Evolutionary conservation across 2,113 vertebrate species (phyloP), one percentile per base, ranked within the genome.

Genomic region (Syrmaticus mikado): DNA sequence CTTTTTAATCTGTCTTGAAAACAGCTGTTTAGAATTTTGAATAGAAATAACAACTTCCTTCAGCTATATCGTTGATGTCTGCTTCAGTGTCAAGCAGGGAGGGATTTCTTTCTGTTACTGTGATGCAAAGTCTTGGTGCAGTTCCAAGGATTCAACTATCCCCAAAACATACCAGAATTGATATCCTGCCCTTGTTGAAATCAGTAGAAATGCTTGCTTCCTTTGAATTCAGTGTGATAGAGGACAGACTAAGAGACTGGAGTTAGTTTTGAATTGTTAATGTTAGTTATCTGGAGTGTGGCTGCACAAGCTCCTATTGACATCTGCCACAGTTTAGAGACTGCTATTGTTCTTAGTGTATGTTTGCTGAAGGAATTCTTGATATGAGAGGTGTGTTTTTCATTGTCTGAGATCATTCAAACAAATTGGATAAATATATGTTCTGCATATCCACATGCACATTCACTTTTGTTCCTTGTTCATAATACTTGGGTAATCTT

Each of bases 1-100:
- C 90, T 88, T 89, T 89, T 87, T 79, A 93, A 95, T 89, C 78
- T 93, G 89, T 65, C 67, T 89, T 93, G 90, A 94, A 96, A 97
- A 87, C 86, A 95, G 73, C 87, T 94, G 86, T 95, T 96, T 93
- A 88, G 85, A 89, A 93, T 94, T 95, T 89, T 96, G 84, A 93
- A 92, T 64, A 95, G 82, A 89, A 97, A 88, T 84, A 95, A 73
- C 80, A 95, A 93, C 94, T 91, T 93, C 60, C 89, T 74, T 89
- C 95, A 88, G 94, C 65, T 93, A 21, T 11, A 10, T 91, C 95
- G 88, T 92, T 93, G 90, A 68, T 76, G 77, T 87, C 92, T 4
- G 0, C 71, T 81, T 64, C 80, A 84, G 34, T 20, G 68, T 95
- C 79, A 85, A 67, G 87, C 41, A 83, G 70, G 68, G 85, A 95